Percentiles rank a stretch among this genome's conserved stretches.
Conservation (phyloP, 2,888 invertebrate species). For the Oxystoma pomonae region DNA sequence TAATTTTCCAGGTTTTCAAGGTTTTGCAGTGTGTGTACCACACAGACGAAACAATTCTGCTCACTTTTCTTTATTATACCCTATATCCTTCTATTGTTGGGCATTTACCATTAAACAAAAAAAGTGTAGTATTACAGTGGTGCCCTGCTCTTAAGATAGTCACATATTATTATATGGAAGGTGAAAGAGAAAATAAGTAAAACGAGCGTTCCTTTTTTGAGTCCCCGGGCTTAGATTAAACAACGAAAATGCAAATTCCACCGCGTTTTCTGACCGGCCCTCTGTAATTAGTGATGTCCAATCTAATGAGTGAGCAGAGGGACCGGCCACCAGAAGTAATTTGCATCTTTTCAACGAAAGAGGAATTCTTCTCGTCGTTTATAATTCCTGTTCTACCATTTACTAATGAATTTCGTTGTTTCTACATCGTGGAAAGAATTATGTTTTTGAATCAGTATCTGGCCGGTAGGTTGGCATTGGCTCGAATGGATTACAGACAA, state of each 20-base stretch:
- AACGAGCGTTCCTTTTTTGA: constrained; percentile 17
- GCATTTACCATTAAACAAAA: too few species aligned
- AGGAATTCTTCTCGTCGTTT: constrained; percentile 22
- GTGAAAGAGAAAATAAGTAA: background rate
- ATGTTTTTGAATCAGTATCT: too few species aligned
- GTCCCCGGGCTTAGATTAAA: constrained; percentile 26
- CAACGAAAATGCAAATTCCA: constrained; percentile 27
- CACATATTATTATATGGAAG: background rate
- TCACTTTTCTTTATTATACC: too few species aligned
- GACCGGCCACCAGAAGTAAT: constrained; percentile 30
- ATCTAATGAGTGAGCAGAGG: constrained; percentile 34
- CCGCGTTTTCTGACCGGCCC: constrained; percentile 18
- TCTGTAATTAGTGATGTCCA: constrained; percentile 35
- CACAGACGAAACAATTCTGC: too few species aligned
- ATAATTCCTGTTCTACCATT: constrained; percentile 40
- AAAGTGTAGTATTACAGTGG: too few species aligned
- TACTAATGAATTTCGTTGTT: constrained; percentile 29
- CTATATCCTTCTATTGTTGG: too few species aligned
- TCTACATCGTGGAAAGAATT: too few species aligned
- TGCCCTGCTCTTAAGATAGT: too few species aligned
- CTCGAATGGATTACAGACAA: too few species aligned
- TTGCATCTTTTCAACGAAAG: constrained; percentile 26
- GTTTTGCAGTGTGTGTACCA: too few species aligned
- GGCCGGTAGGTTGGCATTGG: too few species aligned
- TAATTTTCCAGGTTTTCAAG: too few species aligned